Base-by-base conservation (phyloP, 2,888 invertebrate genomes). In the Drosophila demipolita region DNA sequence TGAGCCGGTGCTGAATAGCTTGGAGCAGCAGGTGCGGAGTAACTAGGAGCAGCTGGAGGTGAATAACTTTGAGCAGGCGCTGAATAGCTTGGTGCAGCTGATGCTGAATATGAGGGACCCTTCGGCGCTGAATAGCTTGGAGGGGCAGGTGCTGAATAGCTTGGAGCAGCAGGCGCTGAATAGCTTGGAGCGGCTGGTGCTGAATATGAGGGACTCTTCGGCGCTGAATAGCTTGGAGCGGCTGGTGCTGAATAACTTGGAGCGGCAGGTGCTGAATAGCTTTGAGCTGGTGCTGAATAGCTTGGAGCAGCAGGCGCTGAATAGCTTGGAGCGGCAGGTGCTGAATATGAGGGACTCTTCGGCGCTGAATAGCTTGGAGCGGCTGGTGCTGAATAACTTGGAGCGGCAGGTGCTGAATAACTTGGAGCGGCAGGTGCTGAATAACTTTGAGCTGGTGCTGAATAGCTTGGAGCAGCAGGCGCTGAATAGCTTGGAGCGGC, bases 1-100 rank as follows among this genome's bases (percentile, higher is more conserved):
- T 65, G 58, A 0, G 64, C 73, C 49, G 70, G 58, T 0, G 61
- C 73, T 32, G 75, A 73, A 15, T 72, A 72, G 0, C 48, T 36
- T 2, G 59, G 55, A 4, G 50, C 50, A 0, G 50, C 50, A 0
- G 66, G 78, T 0, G 76, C 67, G n/a, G 76, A 73, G 15, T 75
- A 76, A 0, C 63, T 45, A 2, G 36, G 66, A 2, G 70, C 62
- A 0, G 61, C 49, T 0, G 59, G 73, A 0, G 73, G 65, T 7
- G 76, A 66, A 26, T 26, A 26, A 26, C 26, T 26, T 26, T 26
- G 26, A 26, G 26, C 26, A 0, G 26, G 26, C 0, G 74, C 69
- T 3, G 74, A 73, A 11, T 74, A 74, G 0, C 35, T 57, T 0
- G 61, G 61, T 3, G 64, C 61, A 0, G 61, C 59, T 0, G 73